Conservation (phyloP, 2,797 vertebrate genomes). For the Heterohyrax brucei region DNA sequence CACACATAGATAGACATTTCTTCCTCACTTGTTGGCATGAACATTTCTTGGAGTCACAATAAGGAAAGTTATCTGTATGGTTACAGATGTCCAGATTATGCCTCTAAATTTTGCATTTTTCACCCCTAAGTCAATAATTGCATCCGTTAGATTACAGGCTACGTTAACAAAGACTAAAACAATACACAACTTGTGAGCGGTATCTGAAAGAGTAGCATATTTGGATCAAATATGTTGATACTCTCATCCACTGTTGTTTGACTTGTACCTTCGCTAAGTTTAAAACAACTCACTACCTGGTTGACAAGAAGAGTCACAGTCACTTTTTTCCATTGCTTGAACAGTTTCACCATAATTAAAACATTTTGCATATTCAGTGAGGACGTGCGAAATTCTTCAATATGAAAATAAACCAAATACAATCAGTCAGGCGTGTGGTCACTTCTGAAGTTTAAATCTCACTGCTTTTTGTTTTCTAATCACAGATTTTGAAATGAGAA, state of each 20-base stretch:
- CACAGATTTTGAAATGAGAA: not conserved
- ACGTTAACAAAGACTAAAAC: not conserved
- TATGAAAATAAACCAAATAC: conserved; percentile 75
- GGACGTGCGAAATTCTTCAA: conserved; percentile 91
- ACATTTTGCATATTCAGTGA: conserved; percentile 93
- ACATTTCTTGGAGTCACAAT: not conserved
- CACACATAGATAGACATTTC: not conserved
- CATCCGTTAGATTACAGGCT: not conserved
- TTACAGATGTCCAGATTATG: not conserved
- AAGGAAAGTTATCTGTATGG: not conserved
- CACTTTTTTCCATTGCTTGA: conserved; percentile 87
- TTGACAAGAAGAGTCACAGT: conserved; percentile 90
- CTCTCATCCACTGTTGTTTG: not conserved
- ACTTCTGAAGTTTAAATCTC: not conserved
- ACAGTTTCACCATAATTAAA: conserved; percentile 90
- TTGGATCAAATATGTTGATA: not conserved
- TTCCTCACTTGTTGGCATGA: conserved; percentile 1
- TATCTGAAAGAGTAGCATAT: not conserved
- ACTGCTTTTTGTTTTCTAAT: not conserved
- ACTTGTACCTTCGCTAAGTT: not conserved
- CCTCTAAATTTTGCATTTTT: not conserved
- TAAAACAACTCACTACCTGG: conserved; percentile 88
- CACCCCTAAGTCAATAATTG: not conserved
- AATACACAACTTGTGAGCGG: not conserved
- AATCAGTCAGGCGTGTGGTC: not conserved